These are phyloP conservation scores for Halocynthia aurantium DNA, from an alignment of 23 tunicate genomes.

Conservation along the genomic window DNA sequence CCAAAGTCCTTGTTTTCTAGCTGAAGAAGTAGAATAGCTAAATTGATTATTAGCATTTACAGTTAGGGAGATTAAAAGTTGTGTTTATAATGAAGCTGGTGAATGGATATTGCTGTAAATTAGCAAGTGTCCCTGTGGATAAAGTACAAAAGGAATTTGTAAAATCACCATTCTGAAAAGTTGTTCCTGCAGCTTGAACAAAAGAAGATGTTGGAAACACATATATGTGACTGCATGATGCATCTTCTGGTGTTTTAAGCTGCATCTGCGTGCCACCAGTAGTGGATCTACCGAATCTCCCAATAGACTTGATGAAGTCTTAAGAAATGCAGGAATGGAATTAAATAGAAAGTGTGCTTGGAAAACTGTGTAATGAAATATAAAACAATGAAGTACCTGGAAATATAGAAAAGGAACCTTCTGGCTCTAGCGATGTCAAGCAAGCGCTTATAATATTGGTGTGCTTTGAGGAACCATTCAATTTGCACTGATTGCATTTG, in stretches of 20 bases:
- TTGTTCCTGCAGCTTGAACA: slow-evolving; percentile 32
- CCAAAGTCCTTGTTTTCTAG: too few species aligned
- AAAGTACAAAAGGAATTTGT: too few species aligned
- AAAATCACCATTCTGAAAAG: slow-evolving; percentile 7
- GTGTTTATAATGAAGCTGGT: too few species aligned
- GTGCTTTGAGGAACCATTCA: slow-evolving; percentile 29
- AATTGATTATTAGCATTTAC: too few species aligned
- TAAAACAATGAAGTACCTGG: slow-evolving; percentile 36
- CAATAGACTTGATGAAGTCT: slow-evolving; percentile 3
- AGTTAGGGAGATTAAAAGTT: too few species aligned
- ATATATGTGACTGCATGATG: slow-evolving; percentile 75
- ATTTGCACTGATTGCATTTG: slow-evolving; percentile 54
- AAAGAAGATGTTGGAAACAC: slow-evolving; percentile 85
- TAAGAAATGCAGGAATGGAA: too few species aligned
- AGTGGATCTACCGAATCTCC: slow-evolving; percentile 53
- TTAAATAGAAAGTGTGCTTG: too few species aligned
- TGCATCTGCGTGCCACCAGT: slow-evolving; percentile 37
- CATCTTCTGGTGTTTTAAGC: slow-evolving; percentile 73
- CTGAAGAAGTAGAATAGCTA: too few species aligned
- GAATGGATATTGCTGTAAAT: too few species aligned
- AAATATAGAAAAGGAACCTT: slow-evolving; percentile 57
- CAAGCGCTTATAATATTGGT: slow-evolving; percentile 59
- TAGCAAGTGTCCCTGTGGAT: too few species aligned
- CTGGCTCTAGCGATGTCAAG: slow-evolving; percentile 86
- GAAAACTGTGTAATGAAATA: neutral